Base-by-base conservation (phyloP, 1,140 invertebrate species). In the Choristoneura fumiferana region DNA sequence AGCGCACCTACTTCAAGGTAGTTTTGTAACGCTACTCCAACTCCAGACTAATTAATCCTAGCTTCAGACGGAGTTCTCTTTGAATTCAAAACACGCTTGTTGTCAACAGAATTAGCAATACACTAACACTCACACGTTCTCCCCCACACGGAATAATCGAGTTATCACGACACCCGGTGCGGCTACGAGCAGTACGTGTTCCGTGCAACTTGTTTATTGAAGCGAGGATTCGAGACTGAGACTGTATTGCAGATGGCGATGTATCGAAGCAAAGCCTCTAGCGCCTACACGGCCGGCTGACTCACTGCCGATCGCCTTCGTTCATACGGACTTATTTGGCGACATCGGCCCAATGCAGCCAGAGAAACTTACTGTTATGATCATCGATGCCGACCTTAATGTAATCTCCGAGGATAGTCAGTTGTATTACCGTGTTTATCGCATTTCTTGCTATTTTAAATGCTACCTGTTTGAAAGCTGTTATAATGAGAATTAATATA, bases 241-340 rank as follows among this genome's bases (percentile, higher is more conserved):
- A 38, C 53, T 54, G 58, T 57, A 12, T 57, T 57, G 58, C 61
- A 57, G 61, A 54, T 58, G 17, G 60, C 58, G 43, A 49, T 49
- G 43, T 18, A 18, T 62, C 35, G 57, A 59, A 60, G 69, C 69
- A 71, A 74, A 75, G 75, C 71, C 73, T 81, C 71, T 66, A 39
- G 13, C 84, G 72, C 84, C 81, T 76, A 80, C 81, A 69, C 80
- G 43, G 57, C 36, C 34, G n/a, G 57, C 66, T 84, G 84, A 87
- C 58, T 87, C 84, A 87, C 60, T 53, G 69, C 63, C 67, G 77
- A 78, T 87, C 76, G 83, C 84, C 84, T 87, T 85, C 84, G 65
- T 56, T 58, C 63, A 69, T 84, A 80, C 78, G 79, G 77, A 87
- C 84, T 74, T 87, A 87, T 87, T 87, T 87, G 84, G 84, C 60